Conservation (phyloP, 2,888 invertebrate genomes). For the Cheiracanthium punctorium region DNA sequence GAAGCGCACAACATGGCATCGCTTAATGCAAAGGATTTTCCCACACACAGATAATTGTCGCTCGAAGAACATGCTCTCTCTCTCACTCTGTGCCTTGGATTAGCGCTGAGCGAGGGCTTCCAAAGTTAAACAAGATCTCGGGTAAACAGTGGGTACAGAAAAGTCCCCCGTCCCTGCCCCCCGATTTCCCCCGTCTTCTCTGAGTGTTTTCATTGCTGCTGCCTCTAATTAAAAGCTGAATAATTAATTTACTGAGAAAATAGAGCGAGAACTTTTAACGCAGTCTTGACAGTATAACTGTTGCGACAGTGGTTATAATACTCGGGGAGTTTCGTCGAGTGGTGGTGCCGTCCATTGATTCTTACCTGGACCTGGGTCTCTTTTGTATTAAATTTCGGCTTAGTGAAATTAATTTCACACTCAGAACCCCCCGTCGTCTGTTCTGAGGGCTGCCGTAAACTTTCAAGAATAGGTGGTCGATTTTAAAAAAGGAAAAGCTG, state of each 20-base stretch:
- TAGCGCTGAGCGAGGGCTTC: slow-evolving; percentile 29
- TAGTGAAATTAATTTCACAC: slow-evolving; percentile 62
- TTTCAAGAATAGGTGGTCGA: background rate
- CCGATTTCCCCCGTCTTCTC: slow-evolving; percentile 58
- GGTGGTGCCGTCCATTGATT: slow-evolving; percentile 48
- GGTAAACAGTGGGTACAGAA: slow-evolving; percentile 66
- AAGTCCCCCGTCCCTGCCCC: too few relatives aligned
- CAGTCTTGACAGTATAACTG: slow-evolving; percentile 66
- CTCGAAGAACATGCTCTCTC: slow-evolving; percentile 23
- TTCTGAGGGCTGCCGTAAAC: background rate
- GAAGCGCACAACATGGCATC: slow-evolving; percentile 23
- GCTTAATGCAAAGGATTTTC: slow-evolving; percentile 53
- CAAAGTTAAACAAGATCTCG: slow-evolving; percentile 67
- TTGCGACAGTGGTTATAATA: slow-evolving; percentile 63
- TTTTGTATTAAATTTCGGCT: slow-evolving; percentile 58
- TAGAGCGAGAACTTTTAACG: slow-evolving; percentile 68
- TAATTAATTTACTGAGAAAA: slow-evolving; percentile 70
- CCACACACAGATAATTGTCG: slow-evolving; percentile 65
- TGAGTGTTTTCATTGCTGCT: slow-evolving; percentile 67
- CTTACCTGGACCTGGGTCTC: slow-evolving; percentile 30
- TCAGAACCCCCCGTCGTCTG: background rate
- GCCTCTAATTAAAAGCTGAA: slow-evolving; percentile 67
- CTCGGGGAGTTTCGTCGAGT: slow-evolving; percentile 41
- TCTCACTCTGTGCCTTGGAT: slow-evolving; percentile 53
- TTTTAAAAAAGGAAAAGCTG: background rate